Evolutionary conservation across 2,797 vertebrate species (phyloP), one percentile per base, ranked within the genome.

Genomic region (Botia almorhae): DNA sequence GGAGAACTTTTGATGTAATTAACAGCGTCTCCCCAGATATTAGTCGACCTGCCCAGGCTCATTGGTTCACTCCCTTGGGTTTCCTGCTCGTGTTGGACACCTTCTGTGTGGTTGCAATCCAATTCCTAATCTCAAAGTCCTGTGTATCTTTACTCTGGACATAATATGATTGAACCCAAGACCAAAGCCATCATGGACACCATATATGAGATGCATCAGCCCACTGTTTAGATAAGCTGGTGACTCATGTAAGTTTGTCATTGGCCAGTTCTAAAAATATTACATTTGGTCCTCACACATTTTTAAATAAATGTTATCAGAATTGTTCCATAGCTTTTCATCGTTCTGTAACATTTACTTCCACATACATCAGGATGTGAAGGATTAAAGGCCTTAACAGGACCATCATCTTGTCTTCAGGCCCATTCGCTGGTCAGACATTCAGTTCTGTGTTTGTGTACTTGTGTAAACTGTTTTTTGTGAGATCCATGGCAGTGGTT

Each of bases 11-110:
- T 58, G 74, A 48, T 69, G 80, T 84, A 85, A 85, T 85, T 84
- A 85, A 78, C 61, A 82, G 65, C 17, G 43, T n/a, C 67, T 86
- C 85, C 78, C 85, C 39, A 77, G 82, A 65, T 78, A 76, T 82
- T 82, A 51, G 26, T 65, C 11, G 73, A 73, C 82, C 71, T 86
- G 82, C 81, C 78, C 55, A 4, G 85, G 53, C 82, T 76, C 77
- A 82, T 79, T 64, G 60, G 64, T 72, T 43, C 33, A 5, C 60
- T 75, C 74, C 77, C 83, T 1, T 56, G 74, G 76, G 69, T 23
- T 71, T 58, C 2, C 14, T 7, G 43, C 43, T 10, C 7, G 10
- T 11, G 43, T 46, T 8, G 43, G 43, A 46, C 33, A 65, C 2
- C 2, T 29, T 7, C 16, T n/a, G 16, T 19, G 13, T 33, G 2